Base-by-base conservation (phyloP, 1,140 invertebrate genomes). In the Drosophila truncata region DNA sequence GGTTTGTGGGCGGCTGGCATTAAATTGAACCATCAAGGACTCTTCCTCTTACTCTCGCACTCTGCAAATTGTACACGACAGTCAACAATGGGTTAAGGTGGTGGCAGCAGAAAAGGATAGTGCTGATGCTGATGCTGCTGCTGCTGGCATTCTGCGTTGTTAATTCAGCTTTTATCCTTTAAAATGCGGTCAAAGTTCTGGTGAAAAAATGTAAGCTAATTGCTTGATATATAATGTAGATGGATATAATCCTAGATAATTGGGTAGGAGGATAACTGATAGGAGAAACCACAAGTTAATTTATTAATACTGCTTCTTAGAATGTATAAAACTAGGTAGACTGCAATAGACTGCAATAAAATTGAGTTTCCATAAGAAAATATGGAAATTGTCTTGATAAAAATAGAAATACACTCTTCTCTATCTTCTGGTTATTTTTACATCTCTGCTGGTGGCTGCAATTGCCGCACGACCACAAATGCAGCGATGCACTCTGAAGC, bases 11-110 rank as follows among this genome's bases (percentile, higher is more conserved):
- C 50, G 46, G 13, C 44, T 52, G 61, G 46, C 71, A 73, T 58
- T 42, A 59, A 83, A 70, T 75, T 66, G 54, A 66, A 50, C 62
- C 46, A 63, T 67, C 65, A 80, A 83, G 66, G 76, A 62, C 76
- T 37, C 63, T 37, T 14, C 20, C 76, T 41, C 42, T 29, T 14
- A 16, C 35, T 44, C 47, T 18, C 16, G 14, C 57, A 39, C 62
- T 47, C 62, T 61, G 76, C 61, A 62, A 78, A 71, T 78, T 78
- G 65, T 50, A 59, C 27, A 16, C 50, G 65, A 78, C 75, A 78
- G 62, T 69, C 46, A 23, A 69, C 66, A 67, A 65, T 67, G 62
- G 23, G 35, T 31, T 66, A 27, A 42, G 46, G 35, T 66, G 65
- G 20, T 20, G 20, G 10, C 8, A 11, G 33, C n/a, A 27, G n/a